Evolutionary conservation across 1,140 invertebrate genomes (phyloP).

Genomic region (Agraylea sexmaculata): DNA sequence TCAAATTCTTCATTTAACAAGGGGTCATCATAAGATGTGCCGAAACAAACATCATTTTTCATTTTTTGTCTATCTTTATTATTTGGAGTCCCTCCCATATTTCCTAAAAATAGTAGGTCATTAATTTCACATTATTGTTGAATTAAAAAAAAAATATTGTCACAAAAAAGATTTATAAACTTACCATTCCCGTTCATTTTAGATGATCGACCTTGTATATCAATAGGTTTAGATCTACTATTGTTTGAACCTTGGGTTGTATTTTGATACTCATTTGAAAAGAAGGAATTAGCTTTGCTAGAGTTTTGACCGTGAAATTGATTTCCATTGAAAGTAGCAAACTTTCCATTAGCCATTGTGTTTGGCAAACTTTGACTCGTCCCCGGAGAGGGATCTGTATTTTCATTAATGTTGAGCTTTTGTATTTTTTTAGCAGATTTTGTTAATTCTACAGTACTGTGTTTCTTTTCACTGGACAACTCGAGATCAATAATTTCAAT

Average conservation of each 20-base stretch:
- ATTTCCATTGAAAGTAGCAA: conserved; percentile 10
- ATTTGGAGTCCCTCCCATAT: conserved; percentile 26
- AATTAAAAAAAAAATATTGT: background rate
- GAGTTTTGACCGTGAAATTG: conserved; percentile 15
- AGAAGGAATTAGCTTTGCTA: no score
- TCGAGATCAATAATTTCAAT: conserved; percentile 32
- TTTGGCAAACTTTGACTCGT: conserved; percentile 12
- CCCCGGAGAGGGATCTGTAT: background rate
- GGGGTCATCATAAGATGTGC: conserved; percentile 37
- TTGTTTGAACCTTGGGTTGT: conserved; percentile 7
- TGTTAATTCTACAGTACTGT: conserved; percentile 34
- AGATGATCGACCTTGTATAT: conserved; percentile 16
- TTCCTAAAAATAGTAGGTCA: background rate
- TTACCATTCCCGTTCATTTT: conserved; percentile 14
- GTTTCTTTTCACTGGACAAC: conserved; percentile 26
- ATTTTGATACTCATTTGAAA: conserved; percentile 10
- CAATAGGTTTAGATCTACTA: conserved; percentile 18
- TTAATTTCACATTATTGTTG: background rate
- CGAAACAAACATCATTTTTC: conserved; percentile 42
- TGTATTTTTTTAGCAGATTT: conserved; percentile 28
- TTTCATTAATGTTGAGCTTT: conserved; percentile 8
- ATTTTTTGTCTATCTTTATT: conserved; percentile 35
- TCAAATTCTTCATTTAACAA: conserved; percentile 68
- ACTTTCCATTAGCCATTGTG: conserved; percentile 7
- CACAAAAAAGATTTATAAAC: background rate